Percentiles rank a stretch among this genome's conserved stretches.
Evolutionary conservation across 1,140 invertebrate genomes (phyloP).

Genomic region (Drosophila santomea): DNA sequence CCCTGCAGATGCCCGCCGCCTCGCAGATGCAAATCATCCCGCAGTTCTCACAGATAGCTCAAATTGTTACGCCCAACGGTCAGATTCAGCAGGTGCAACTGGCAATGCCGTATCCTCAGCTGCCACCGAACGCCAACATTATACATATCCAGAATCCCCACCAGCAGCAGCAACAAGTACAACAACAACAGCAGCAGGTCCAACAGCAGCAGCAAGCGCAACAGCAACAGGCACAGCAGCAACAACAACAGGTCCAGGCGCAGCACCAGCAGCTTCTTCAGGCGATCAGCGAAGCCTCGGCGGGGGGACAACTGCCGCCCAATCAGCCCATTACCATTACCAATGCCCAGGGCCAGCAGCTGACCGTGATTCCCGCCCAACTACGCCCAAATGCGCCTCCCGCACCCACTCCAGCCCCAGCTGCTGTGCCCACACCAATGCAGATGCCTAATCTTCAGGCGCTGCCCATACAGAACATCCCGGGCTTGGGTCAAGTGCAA

Average conservation of each 20-base stretch:
- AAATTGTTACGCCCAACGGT: constrained; percentile 93
- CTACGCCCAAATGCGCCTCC: constrained; percentile 84
- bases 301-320: constrained; percentile 84
- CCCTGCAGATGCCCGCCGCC: constrained; percentile 68
- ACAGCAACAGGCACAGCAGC: constrained; percentile 54
- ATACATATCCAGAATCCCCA: constrained; percentile 81
- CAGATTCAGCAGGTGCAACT: constrained; percentile 94
- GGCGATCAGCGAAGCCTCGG: constrained; percentile 72
- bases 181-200: constrained; percentile 78
- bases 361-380: constrained; percentile 90
- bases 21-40: constrained; percentile 89
- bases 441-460: constrained; percentile 86
- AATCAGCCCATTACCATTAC: constrained; percentile 88
- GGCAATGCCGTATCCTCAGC: constrained; percentile 85
- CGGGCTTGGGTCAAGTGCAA: constrained; percentile 91
- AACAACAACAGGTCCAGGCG: constrained; percentile 60
- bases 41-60: constrained; percentile 91
- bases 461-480: constrained; percentile 89
- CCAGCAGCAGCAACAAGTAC: constrained; percentile 78
- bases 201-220: constrained; percentile 50
- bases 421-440: constrained; percentile 50
- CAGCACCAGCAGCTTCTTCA: constrained; percentile 76
- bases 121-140: constrained; percentile 84
- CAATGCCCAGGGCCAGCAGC: constrained; percentile 89
- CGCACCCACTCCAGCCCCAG: constrained; percentile 77